A percentile compares a stretch with the other conserved stretches of the same genome.
Evolutionary conservation across 2,113 vertebrate genomes (phyloP).

Genomic region (Corythornis cristatus): DNA sequence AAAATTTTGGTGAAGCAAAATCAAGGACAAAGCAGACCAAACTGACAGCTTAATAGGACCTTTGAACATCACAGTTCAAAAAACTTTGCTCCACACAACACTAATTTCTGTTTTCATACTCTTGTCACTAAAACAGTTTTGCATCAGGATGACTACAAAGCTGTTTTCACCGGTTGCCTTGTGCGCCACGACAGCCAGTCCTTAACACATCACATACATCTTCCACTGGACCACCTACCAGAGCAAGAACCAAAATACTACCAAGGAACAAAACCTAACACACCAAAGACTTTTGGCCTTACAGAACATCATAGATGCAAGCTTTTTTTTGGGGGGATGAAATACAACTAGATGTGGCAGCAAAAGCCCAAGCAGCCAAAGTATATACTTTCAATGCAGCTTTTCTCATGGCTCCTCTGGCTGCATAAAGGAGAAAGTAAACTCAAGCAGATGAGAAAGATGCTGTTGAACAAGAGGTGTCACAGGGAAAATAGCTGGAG

Average conservation of each 20-base stretch:
- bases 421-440: not conserved
- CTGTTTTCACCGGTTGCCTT: not conserved
- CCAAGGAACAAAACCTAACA: not conserved
- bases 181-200: not conserved
- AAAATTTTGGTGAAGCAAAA: not conserved
- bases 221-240: not conserved
- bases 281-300: not conserved
- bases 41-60: slow-evolving; percentile 27
- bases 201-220: not conserved
- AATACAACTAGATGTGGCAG: not conserved
- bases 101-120: not conserved
- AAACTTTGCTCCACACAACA: not conserved
- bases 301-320: not conserved
- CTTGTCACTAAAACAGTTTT: not conserved
- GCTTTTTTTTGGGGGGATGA: not conserved
- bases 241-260: not conserved
- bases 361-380: not conserved
- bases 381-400: not conserved
- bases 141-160: not conserved
- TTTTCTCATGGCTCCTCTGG: not conserved
- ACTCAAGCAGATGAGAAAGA: not conserved
- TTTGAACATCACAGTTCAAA: not conserved
- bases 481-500: not conserved
- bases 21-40: not conserved
- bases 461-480: not conserved